These are phyloP conservation scores for Leptocoma aspasia DNA, from an alignment of 2,113 vertebrate species.

Conservation along the genomic window DNA sequence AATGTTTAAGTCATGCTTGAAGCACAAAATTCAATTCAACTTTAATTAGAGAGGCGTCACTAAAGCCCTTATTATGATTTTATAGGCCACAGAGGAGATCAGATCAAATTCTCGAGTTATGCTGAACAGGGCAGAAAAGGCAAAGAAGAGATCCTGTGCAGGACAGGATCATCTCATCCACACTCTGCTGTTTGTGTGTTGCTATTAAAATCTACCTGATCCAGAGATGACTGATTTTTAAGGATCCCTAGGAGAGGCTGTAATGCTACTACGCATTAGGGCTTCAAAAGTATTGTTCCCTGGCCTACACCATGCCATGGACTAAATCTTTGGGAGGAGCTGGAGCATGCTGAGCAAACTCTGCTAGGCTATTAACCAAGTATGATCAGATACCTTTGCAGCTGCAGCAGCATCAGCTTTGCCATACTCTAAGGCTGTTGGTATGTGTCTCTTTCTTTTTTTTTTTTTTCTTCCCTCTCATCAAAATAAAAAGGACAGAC, in stretches of 20 bases:
- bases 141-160: background rate
- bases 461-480: background rate
- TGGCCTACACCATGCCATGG: background rate
- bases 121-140: background rate
- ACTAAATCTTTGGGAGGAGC: background rate
- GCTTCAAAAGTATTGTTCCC: background rate
- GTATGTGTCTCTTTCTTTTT: background rate
- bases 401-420: background rate
- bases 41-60: slow-evolving; percentile 38
- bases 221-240: background rate
- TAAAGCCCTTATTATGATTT: slow-evolving; percentile 36
- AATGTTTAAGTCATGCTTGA: slow-evolving; percentile 31
- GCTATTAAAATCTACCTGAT: background rate
- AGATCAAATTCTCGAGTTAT: background rate
- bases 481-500: background rate
- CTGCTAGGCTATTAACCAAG: background rate
- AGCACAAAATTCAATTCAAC: slow-evolving; percentile 30
- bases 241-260: background rate
- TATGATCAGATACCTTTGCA: background rate
- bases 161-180: background rate
- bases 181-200: background rate
- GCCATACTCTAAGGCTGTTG: background rate
- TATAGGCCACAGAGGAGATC: slow-evolving; percentile 25
- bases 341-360: background rate
- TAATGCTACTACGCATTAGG: background rate